Evolutionary conservation across 2,797 vertebrate genomes (phyloP).

Genomic region (Ptychobarbus kaznakovi): DNA sequence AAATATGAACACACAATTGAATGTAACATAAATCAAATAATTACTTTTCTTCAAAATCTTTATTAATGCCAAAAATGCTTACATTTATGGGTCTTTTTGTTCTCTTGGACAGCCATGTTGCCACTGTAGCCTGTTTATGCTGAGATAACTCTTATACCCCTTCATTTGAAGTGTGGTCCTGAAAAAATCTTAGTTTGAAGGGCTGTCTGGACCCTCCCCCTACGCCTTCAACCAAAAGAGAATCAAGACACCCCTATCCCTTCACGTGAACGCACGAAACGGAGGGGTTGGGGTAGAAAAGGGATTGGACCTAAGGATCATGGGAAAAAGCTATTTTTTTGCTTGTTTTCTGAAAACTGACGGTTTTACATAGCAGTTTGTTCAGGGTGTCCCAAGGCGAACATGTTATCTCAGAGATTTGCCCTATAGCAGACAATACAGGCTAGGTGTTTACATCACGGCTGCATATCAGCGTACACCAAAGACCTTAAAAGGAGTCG

Average conservation of each 20-base stretch:
- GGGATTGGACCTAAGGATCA: not conserved
- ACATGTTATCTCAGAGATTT: slow-evolving; percentile 67
- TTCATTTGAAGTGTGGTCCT: not conserved
- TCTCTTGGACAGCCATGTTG: not conserved
- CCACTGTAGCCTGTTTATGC: not conserved
- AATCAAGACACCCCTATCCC: not conserved
- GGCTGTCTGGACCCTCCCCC: not conserved
- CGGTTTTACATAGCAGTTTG: slow-evolving; percentile 2
- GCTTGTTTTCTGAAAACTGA: not conserved
- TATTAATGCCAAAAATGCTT: not conserved
- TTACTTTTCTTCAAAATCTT: not conserved
- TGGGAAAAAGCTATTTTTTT: not conserved
- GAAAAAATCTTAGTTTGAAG: not conserved
- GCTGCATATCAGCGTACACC: slow-evolving; percentile 61
- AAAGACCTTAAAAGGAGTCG: slow-evolving; percentile 58
- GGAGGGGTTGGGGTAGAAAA: not conserved
- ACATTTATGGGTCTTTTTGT: not conserved
- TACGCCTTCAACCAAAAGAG: not conserved
- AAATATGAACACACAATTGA: not conserved
- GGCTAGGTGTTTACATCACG: slow-evolving; percentile 62
- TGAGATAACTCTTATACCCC: not conserved
- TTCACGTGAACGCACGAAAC: not conserved
- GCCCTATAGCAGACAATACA: slow-evolving; percentile 58
- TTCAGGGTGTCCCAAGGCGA: slow-evolving; percentile 57
- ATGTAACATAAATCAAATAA: not conserved